Conservation (phyloP, 2,113 vertebrate species). For the Sinocyclocheilus anophthalmus region DNA sequence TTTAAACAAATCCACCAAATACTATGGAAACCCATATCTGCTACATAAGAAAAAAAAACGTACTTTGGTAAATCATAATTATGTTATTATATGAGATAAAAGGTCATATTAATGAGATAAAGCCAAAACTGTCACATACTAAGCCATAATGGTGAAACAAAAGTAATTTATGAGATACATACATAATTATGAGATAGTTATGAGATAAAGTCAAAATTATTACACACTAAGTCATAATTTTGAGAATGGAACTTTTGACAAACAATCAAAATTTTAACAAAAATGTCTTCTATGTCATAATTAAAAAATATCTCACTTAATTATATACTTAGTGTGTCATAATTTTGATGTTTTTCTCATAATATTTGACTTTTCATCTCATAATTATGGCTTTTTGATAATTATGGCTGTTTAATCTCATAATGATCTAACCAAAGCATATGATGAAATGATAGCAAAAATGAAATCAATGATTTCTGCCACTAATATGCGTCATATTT, state of each 20-base stretch:
- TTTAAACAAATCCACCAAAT: not conserved
- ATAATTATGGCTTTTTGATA: not conserved
- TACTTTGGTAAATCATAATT: not conserved
- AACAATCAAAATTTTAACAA: too few species aligned
- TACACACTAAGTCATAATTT: not conserved
- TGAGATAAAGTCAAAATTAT: not conserved
- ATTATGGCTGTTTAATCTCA: not conserved
- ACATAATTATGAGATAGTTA: not conserved
- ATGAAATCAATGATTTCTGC: not conserved
- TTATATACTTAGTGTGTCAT: not conserved
- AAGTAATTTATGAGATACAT: not conserved
- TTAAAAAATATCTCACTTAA: too few species aligned
- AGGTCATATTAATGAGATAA: not conserved
- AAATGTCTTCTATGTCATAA: too few species aligned
- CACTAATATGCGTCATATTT: not conserved
- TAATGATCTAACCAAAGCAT: constrained; percentile 1
- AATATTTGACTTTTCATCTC: not conserved
- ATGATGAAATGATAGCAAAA: not conserved
- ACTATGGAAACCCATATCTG: not conserved
- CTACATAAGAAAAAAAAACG: not conserved
- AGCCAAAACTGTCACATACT: not conserved
- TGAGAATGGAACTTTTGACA: too few species aligned
- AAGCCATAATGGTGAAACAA: not conserved
- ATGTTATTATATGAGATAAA: not conserved
- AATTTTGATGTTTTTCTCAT: not conserved